Base-by-base conservation (phyloP, 2,113 vertebrate genomes). In the Platysternon megacephalum region DNA sequence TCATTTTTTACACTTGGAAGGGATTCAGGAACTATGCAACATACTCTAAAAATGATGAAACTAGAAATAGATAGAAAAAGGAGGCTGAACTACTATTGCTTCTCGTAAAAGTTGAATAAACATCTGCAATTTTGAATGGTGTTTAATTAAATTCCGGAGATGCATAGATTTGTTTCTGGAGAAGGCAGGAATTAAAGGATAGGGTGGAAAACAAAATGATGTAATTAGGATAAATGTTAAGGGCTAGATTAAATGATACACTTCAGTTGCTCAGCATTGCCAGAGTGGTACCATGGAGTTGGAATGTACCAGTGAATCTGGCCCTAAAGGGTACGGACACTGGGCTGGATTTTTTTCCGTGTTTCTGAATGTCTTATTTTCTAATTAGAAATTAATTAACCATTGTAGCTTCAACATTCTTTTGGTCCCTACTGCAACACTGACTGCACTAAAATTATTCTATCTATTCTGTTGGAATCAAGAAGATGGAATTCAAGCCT, bases 151-250 rank as follows among this genome's bases (percentile, higher is more conserved):
- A 39, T 87, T 91, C 6, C 39, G 55, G 61, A 72, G 61, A 14
- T 89, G 29, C 9, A 32, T 88, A 88, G 58, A 8, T 5, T 13
- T 89, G 11, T 22, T 85, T 58, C 79, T 88, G 83, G 22, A 65
- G 82, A 84, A 90, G 29, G 39, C 44, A 61, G 8, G 89, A 89
- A 87, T 39, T 96, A 81, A 95, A 86, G 61, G 32, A 44, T 82
- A 21, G 72, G 72, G 92, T 91, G 21, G 11, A 82, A 90, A 88
- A 12, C 22, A 89, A 74, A 93, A 11, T 56, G 55, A 56, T 35
- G 58, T 65, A 32, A 35, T 68, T 68, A 0, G 0, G 1, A 56
- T 80, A 83, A 44, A 72, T 32, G 4, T 28, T 82, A 84, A 28
- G 87, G 87, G 5, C 26, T 91, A 74, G 11, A 22, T 85, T 81